Percentiles rank a stretch among this genome's conserved stretches.
These are phyloP conservation scores for Calyptommatus sinebrachiatus DNA, from an alignment of 2,113 vertebrate genomes.

Conservation along the genomic window DNA sequence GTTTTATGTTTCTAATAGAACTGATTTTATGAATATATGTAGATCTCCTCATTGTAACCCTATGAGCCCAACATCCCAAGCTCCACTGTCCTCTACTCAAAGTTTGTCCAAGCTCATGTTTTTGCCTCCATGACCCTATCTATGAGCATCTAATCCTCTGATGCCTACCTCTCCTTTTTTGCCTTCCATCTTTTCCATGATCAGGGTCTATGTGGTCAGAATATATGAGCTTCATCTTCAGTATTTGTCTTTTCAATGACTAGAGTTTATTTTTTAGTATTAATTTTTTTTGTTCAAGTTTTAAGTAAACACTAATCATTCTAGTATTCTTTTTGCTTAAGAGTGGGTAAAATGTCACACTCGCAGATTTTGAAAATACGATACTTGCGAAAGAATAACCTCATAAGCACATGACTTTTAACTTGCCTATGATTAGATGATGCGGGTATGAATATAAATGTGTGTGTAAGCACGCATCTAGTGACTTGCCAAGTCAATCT, in stretches of 20 bases:
- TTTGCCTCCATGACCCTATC: too few species aligned
- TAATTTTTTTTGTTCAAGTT: not conserved
- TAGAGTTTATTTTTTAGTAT: not conserved
- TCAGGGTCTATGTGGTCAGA: not conserved
- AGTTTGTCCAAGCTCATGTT: too few species aligned
- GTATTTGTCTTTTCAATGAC: too few species aligned
- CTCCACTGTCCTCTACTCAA: not conserved
- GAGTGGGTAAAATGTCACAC: not conserved
- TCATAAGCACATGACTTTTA: constrained; percentile 1
- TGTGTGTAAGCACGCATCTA: not conserved
- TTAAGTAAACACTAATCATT: not conserved
- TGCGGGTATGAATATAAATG: not conserved
- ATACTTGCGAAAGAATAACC: not conserved
- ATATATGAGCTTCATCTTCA: too few species aligned
- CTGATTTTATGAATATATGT: too few species aligned
- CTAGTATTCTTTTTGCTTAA: not conserved
- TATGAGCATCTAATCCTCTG: too few species aligned
- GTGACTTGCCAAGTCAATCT: constrained; percentile 17
- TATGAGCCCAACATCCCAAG: too few species aligned
- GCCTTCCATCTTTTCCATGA: too few species aligned
- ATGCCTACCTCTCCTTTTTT: too few species aligned
- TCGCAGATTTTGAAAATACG: not conserved
- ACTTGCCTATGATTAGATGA: not conserved
- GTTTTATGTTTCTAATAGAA: too few species aligned
- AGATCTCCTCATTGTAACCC: too few species aligned